A percentile compares a stretch with the other conserved stretches of the same genome.
Conservation (phyloP, 2,888 invertebrate genomes). For the Epinotia ramella region DNA sequence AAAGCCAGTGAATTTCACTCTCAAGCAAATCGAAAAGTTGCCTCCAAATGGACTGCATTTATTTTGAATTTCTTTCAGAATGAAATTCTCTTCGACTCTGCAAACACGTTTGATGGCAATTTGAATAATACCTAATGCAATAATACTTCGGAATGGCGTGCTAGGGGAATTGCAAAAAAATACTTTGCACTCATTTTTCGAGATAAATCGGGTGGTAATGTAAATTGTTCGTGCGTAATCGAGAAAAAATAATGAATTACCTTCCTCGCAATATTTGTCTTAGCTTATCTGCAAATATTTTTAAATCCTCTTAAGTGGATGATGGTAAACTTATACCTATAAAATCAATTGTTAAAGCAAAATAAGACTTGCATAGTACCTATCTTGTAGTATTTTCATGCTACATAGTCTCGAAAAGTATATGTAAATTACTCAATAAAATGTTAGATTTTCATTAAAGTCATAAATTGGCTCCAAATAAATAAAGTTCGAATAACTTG, state of each 20-base stretch:
- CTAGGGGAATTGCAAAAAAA: slow-evolving; percentile 33
- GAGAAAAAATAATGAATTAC: slow-evolving; percentile 24
- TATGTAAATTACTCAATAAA: too few species aligned
- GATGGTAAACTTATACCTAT: too few species aligned
- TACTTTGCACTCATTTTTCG: slow-evolving; percentile 14
- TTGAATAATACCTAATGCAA: slow-evolving; percentile 41
- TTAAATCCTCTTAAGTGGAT: not conserved
- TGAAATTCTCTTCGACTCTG: slow-evolving; percentile 36
- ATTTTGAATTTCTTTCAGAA: slow-evolving; percentile 39
- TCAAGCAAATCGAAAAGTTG: slow-evolving; percentile 22
- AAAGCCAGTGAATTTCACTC: slow-evolving; percentile 23
- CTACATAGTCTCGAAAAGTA: too few species aligned
- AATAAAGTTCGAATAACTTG: too few species aligned
- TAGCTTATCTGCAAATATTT: not conserved
- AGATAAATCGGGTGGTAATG: slow-evolving; percentile 26
- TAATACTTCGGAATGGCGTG: slow-evolving; percentile 37
- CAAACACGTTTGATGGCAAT: slow-evolving; percentile 45
- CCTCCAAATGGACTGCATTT: slow-evolving; percentile 42
- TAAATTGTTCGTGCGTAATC: slow-evolving; percentile 30
- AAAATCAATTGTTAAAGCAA: too few species aligned
- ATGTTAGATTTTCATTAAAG: too few species aligned
- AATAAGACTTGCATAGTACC: too few species aligned
- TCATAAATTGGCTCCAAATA: too few species aligned
- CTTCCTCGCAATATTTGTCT: not conserved
- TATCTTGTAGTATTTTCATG: too few species aligned